Percentiles rank a stretch among this genome's conserved stretches.
phyloP scores from a whole-genome alignment of 2,888 invertebrate species.

The Chrysomela aeneicollis region DNA sequence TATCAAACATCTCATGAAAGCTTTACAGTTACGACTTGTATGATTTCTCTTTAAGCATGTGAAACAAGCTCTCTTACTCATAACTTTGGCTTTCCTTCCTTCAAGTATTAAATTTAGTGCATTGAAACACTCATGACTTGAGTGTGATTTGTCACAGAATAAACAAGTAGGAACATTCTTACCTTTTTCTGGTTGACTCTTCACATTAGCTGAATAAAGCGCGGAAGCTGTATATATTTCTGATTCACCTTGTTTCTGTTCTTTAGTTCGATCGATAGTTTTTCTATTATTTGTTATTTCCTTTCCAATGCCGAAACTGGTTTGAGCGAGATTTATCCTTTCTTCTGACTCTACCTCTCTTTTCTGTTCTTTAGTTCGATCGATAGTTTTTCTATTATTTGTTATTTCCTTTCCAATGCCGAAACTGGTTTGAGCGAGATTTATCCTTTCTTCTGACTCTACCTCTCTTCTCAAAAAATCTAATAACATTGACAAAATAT shows the following conservation, averaged over 20 bases:
- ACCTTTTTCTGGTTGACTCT: not conserved
- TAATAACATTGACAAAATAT: constrained; percentile 4
- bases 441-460: not conserved
- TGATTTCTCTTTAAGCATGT: not conserved
- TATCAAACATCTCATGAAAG: constrained; percentile 4
- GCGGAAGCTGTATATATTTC: not conserved
- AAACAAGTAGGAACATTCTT: constrained; percentile 6
- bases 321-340: constrained; percentile 1
- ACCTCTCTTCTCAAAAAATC: constrained; percentile 10
- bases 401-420: not conserved
- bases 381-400: not conserved
- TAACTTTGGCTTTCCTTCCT: not conserved
- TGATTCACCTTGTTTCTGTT: not conserved
- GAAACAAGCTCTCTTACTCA: not conserved
- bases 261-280: not conserved
- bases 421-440: constrained; percentile 2
- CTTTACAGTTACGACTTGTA: not conserved
- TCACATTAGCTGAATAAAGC: not conserved
- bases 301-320: not conserved
- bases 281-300: not conserved
- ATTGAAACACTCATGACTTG: not conserved
- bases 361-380: not conserved
- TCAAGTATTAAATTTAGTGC: not conserved
- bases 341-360: not conserved
- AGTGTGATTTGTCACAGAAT: constrained; percentile 11